phyloP scores from a whole-genome alignment of 92 coral and sea anemone genomes.

The Montipora capitata region DNA sequence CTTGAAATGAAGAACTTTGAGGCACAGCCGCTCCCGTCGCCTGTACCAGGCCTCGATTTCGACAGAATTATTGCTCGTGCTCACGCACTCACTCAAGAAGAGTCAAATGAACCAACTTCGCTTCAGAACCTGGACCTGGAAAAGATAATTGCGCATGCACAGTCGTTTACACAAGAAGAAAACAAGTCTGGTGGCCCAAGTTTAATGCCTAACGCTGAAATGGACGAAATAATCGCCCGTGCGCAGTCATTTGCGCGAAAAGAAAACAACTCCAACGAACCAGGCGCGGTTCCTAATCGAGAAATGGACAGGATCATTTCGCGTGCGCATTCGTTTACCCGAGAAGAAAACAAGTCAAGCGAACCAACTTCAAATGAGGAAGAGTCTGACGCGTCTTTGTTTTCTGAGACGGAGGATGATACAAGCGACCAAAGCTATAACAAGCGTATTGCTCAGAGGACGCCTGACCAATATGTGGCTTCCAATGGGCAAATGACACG shows the following conservation, averaged over 20 bases:
- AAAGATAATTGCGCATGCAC: conserved; percentile 75
- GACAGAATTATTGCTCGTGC: conserved; percentile 74
- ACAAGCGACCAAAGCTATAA: conserved; percentile 15
- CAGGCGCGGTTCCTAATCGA: conserved; percentile 36
- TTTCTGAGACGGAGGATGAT: conserved; percentile 70
- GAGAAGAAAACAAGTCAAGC: conserved; percentile 56
- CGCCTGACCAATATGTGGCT: conserved; percentile 43
- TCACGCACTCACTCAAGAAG: conserved; percentile 74
- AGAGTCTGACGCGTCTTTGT: conserved; percentile 45
- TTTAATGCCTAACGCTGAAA: conserved; percentile 50
- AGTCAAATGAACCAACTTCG: conserved; percentile 33
- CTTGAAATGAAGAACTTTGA: conserved; percentile 78
- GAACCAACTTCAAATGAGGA: conserved; percentile 53
- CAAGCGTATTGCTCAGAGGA: not conserved
- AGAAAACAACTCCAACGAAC: conserved; percentile 32
- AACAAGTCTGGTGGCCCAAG: conserved; percentile 17
- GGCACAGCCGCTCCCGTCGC: conserved; percentile 46
- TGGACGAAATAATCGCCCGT: conserved; percentile 69
- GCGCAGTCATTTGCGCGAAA: conserved; percentile 72
- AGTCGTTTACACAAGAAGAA: conserved; percentile 68
- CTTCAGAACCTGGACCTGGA: conserved; percentile 61
- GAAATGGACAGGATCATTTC: conserved; percentile 61
- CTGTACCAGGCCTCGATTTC: conserved; percentile 60
- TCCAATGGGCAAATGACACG: conserved; percentile 30
- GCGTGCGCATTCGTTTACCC: conserved; percentile 76